Percentiles rank a stretch among this genome's conserved stretches.
These are phyloP conservation scores for Cheilosia soror DNA, from an alignment of 2,888 invertebrate genomes.

Conservation along the genomic window DNA sequence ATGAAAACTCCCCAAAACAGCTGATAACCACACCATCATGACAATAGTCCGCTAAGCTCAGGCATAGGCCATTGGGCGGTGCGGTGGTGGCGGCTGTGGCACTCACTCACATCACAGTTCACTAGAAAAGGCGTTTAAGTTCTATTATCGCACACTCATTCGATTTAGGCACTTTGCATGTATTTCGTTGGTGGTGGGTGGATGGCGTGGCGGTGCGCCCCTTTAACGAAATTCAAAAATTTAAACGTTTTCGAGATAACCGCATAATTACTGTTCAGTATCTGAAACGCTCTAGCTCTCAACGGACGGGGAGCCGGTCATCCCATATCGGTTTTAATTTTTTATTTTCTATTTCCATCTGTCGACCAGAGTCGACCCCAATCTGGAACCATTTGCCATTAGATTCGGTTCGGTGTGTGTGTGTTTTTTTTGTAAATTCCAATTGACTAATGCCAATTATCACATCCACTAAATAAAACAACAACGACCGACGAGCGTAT, in stretches of 20 bases:
- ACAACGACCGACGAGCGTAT: constrained; percentile 38
- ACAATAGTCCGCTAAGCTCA: constrained; percentile 5
- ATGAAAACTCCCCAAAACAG: constrained; percentile 11
- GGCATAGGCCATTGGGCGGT: background rate
- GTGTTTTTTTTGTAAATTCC: constrained; percentile 36
- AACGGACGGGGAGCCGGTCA: constrained; percentile 46
- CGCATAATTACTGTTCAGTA: constrained; percentile 66
- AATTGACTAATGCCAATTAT: constrained; percentile 63
- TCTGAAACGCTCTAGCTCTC: constrained; percentile 52
- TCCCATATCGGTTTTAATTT: constrained; percentile 2
- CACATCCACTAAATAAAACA: constrained; percentile 51
- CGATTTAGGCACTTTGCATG: constrained; percentile 56
- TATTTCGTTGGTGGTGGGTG: background rate
- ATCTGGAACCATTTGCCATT: constrained; percentile 45
- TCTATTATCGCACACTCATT: constrained; percentile 51
- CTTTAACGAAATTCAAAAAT: constrained; percentile 42
- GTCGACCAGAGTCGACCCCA: constrained; percentile 28
- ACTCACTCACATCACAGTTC: background rate
- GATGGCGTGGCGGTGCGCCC: constrained; percentile 1
- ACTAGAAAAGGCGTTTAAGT: constrained; percentile 19
- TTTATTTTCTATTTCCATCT: constrained; percentile 4
- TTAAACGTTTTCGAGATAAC: constrained; percentile 65
- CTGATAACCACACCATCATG: constrained; percentile 42
- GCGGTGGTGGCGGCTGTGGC: background rate
- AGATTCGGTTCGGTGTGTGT: constrained; percentile 25